phyloP scores from a whole-genome alignment of 2,113 vertebrate species.

The Hyaena hyaena region DNA sequence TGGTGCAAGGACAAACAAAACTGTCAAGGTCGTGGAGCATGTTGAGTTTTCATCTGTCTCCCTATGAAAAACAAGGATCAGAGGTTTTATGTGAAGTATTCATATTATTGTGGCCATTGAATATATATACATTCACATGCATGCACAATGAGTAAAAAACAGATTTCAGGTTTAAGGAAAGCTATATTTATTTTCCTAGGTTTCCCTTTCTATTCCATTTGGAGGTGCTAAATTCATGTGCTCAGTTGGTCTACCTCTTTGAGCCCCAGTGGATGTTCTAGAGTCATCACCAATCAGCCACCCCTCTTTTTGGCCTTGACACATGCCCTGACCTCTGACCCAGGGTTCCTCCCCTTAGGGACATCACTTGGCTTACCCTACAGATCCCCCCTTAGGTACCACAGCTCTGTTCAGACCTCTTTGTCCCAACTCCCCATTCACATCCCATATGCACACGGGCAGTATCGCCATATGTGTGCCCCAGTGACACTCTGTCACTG shows the following conservation, averaged over 20 bases:
- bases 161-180: background rate
- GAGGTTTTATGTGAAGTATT: too few species aligned
- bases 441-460: background rate
- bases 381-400: background rate
- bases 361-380: background rate
- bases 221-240: background rate
- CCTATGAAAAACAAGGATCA: too few species aligned
- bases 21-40: too few species aligned
- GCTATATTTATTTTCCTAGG: background rate
- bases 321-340: background rate
- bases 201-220: background rate
- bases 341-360: background rate
- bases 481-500: background rate
- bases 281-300: background rate
- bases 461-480: background rate
- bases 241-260: background rate
- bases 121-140: background rate
- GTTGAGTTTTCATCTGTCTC: too few species aligned
- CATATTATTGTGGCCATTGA: background rate
- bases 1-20: too few species aligned
- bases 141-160: background rate
- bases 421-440: too few species aligned
- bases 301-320: background rate
- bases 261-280: background rate
- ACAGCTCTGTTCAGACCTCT: background rate